These are phyloP conservation scores for Aurelia aurita complex sp. Pacific DNA, from an alignment of 30 jellyfish, hydroid and myxozoan species.

Conservation along the genomic window DNA sequence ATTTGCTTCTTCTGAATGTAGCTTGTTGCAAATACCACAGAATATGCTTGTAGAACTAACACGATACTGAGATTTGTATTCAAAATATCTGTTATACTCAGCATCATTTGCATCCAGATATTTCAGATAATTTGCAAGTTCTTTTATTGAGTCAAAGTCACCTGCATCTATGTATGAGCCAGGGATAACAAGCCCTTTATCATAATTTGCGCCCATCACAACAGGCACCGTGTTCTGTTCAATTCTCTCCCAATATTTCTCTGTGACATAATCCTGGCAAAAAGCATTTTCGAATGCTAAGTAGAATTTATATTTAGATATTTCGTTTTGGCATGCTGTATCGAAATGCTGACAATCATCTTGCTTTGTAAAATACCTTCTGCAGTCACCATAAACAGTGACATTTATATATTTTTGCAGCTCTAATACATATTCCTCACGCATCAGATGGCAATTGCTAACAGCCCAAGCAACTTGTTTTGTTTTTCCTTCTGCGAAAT, in stretches of 20 bases:
- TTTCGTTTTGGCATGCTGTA: constrained; percentile 50
- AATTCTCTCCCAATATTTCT: constrained; percentile 81
- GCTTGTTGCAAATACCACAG: constrained; percentile 38
- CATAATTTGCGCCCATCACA: constrained; percentile 93
- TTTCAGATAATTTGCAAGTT: constrained; percentile 76
- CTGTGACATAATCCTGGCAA: constrained; percentile 97
- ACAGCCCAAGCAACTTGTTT: constrained; percentile 86
- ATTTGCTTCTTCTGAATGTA: constrained; percentile 8
- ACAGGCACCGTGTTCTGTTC: constrained; percentile 72
- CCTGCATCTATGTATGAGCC: constrained; percentile 88
- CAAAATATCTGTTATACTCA: constrained; percentile 79
- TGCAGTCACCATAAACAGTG: constrained; percentile 93
- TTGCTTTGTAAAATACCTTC: constrained; percentile 34
- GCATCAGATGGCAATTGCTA: constrained; percentile 78
- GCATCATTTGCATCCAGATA: constrained; percentile 76
- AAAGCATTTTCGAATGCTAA: constrained; percentile 90
- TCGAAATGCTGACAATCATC: constrained; percentile 68
- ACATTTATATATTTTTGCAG: constrained; percentile 78
- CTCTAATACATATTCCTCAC: constrained; percentile 84
- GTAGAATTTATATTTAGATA: constrained; percentile 75
- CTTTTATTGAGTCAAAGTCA: constrained; percentile 73
- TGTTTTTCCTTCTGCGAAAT: constrained; percentile 80
- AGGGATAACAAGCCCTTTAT: constrained; percentile 68
- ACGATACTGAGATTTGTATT: constrained; percentile 59
- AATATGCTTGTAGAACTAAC: constrained; percentile 10